Percentiles rank a stretch among this genome's conserved stretches.
These are phyloP conservation scores for Kradibia gibbosae DNA, from an alignment of 1,140 invertebrate species.

Conservation along the genomic window DNA sequence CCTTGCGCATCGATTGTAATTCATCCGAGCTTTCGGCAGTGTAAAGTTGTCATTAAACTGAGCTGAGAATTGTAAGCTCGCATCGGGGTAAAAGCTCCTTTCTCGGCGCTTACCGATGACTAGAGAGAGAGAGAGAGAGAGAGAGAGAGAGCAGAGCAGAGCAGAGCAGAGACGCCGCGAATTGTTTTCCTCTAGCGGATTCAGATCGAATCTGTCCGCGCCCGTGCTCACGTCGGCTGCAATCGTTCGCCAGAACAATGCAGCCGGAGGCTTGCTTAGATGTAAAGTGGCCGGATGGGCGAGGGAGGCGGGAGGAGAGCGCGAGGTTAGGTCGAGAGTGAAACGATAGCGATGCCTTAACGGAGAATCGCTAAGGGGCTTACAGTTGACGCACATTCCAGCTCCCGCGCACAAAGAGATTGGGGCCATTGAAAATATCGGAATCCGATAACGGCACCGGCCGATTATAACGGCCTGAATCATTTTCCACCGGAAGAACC, in stretches of 20 bases:
- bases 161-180: no score
- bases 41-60: no score
- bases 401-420: neutral
- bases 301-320: neutral
- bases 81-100: no score
- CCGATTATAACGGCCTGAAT: slow-evolving; percentile 20
- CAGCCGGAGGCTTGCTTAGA: no score
- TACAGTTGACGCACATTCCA: neutral
- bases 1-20: no score
- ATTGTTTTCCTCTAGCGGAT: neutral
- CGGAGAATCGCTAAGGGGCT: neutral
- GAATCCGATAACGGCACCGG: slow-evolving; percentile 38
- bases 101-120: no score
- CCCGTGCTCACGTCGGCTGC: neutral
- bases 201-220: neutral
- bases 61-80: no score
- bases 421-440: slow-evolving; percentile 34
- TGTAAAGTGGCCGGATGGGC: no score
- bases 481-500: neutral
- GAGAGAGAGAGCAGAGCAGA: no score
- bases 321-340: neutral
- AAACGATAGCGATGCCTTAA: neutral
- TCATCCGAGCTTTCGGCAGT: no score
- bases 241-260: neutral
- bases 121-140: no score